Base-by-base conservation (phyloP, 2,888 invertebrate genomes). In the Ligdia adustata region DNA sequence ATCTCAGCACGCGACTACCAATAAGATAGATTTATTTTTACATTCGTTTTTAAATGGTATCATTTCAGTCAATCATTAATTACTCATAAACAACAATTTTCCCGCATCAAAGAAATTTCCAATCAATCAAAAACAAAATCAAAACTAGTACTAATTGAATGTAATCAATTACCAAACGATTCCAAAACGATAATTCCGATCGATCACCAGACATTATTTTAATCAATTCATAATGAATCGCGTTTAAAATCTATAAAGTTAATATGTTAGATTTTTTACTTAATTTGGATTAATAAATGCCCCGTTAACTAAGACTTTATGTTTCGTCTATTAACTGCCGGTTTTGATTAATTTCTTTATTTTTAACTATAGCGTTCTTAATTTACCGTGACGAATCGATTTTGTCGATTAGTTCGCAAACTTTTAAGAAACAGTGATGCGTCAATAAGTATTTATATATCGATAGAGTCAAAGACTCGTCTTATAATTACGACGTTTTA, bases 321-420 rank as follows among this genome's bases (percentile, higher is more conserved):
- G 11, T 46, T 40, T 35, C 22, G 27, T 29, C 38, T 35, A 43
- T 48, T 40, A 54, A 60, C 62, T 60, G 55, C 62, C 66, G 66
- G 69, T 72, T 64, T 68, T 64, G 41, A 53, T 55, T 40, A 53
- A 43, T 50, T 51, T 55, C 37, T 70, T 57, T 71, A 69, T 72
- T 69, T 22, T n/a, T 61, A 70, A 69, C 61, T 70, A 65, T 64
- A 75, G 70, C 68, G 55, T 67, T 69, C 67, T 38, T 69, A 60
- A 78, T 69, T 65, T 50, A 54, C 69, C 77, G 74, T 72, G 65
- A 61, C 62, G 56, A 83, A 82, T 82, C 62, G 70, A 64, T 76
- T 74, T 70, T 69, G 68, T 70, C 64, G 66, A 66, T 67, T 72
- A 70, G 75, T 82, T 78, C 75, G 78, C 80, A 66, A 77, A 69